phyloP scores from a whole-genome alignment of 2,797 vertebrate species.

The Dryobates pubescens region DNA sequence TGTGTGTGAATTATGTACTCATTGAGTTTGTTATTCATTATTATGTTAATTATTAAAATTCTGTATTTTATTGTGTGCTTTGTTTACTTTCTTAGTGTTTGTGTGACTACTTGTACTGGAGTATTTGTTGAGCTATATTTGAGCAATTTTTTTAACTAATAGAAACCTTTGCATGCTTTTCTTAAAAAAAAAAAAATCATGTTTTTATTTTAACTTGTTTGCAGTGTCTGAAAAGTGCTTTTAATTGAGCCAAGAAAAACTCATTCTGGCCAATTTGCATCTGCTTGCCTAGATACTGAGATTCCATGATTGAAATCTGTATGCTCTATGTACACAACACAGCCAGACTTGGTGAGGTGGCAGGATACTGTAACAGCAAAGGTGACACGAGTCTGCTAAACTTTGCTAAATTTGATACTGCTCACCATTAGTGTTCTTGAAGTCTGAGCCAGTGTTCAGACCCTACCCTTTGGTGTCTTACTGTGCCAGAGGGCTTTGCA shows the following conservation, averaged over 20 bases:
- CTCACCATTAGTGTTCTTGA: not conserved
- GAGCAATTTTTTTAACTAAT: not conserved
- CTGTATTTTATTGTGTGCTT: not conserved
- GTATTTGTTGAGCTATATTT: not conserved
- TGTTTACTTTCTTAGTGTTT: not conserved
- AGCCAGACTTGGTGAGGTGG: not conserved
- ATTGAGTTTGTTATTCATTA: not conserved
- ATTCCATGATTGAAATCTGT: not conserved
- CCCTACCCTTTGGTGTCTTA: not conserved
- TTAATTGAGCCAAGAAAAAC: constrained; percentile 23
- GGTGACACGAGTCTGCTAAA: not conserved
- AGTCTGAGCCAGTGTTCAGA: not conserved
- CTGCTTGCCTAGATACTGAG: not conserved
- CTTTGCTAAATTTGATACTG: not conserved
- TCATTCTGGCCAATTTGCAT: not conserved
- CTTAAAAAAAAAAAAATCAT: not conserved
- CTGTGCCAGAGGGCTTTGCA: not conserved
- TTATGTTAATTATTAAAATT: constrained; percentile 35
- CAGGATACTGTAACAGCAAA: not conserved
- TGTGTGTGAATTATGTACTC: not conserved
- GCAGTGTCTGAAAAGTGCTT: not conserved
- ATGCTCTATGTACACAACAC: fast-evolving
- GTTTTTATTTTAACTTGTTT: constrained; percentile 32
- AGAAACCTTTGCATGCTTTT: not conserved
- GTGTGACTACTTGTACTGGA: not conserved